phyloP scores from a whole-genome alignment of 2,113 vertebrate species.

The Ia io region DNA sequence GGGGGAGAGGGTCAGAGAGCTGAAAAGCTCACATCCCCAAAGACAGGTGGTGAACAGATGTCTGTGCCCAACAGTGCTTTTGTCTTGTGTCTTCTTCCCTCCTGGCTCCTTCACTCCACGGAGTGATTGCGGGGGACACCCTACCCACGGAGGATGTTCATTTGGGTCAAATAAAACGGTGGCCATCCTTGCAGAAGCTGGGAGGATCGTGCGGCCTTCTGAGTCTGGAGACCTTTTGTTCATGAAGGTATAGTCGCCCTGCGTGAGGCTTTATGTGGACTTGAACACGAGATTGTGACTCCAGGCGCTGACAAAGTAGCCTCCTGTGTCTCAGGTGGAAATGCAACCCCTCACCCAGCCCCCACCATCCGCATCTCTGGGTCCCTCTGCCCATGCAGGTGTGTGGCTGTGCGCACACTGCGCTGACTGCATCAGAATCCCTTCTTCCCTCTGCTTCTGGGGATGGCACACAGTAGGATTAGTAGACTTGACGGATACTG shows the following conservation, averaged over 20 bases:
- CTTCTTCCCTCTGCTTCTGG: neutral
- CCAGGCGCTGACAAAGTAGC: neutral
- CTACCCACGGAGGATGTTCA: neutral
- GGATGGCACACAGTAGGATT: neutral
- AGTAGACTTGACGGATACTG: neutral
- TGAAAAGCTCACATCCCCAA: neutral
- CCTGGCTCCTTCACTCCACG: neutral
- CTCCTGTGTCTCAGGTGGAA: neutral
- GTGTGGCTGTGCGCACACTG: rapidly evolving
- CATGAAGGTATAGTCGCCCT: neutral
- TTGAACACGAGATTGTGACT: neutral
- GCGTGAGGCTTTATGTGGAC: neutral
- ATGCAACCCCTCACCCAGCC: too few species aligned
- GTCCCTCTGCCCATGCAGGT: too few species aligned
- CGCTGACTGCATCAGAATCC: neutral
- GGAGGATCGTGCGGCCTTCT: neutral
- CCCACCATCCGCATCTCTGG: neutral
- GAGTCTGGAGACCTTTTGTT: neutral
- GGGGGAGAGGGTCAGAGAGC: neutral
- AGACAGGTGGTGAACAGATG: neutral
- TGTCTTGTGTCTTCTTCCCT: neutral
- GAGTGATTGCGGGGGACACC: too few species aligned
- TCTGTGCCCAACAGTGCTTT: neutral
- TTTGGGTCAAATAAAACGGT: neutral
- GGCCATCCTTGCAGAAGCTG: neutral